Conservation (phyloP, 2,797 vertebrate species). For the Phaenicophaeus curvirostris region DNA sequence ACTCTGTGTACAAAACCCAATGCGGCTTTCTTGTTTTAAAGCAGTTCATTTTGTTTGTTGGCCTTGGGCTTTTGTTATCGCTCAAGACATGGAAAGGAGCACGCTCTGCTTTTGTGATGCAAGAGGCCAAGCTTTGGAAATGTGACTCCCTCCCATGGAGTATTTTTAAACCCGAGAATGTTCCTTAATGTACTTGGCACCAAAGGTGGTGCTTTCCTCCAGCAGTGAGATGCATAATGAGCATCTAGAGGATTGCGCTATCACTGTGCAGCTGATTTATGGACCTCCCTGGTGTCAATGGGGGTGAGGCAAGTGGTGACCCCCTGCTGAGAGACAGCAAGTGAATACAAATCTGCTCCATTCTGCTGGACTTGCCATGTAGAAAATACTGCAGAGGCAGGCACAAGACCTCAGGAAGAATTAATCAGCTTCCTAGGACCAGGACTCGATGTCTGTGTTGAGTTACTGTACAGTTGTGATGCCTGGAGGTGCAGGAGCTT, state of each 20-base stretch:
- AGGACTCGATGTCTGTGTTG: fast-evolving
- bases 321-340: neutral
- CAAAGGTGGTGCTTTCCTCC: constrained; percentile 29
- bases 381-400: neutral
- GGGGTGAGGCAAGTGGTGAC: neutral
- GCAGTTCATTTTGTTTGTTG: constrained; percentile 10
- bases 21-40: neutral
- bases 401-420: neutral
- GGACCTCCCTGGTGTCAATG: neutral
- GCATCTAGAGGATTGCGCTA: neutral
- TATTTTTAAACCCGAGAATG: constrained; percentile 15
- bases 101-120: constrained; percentile 33
- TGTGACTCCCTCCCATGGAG: constrained; percentile 43
- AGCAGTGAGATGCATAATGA: neutral
- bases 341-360: neutral
- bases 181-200: constrained; percentile 51
- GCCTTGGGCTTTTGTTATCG: neutral
- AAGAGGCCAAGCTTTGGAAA: constrained; percentile 22
- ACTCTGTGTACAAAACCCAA: neutral
- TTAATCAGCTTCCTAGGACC: neutral
- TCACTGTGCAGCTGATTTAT: constrained; percentile 15
- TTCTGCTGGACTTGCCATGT: neutral
- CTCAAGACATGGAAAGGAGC: neutral
- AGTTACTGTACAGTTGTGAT: neutral
- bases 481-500: neutral